phyloP scores from a whole-genome alignment of 1,140 invertebrate genomes.

The Heterodera carotae region DNA sequence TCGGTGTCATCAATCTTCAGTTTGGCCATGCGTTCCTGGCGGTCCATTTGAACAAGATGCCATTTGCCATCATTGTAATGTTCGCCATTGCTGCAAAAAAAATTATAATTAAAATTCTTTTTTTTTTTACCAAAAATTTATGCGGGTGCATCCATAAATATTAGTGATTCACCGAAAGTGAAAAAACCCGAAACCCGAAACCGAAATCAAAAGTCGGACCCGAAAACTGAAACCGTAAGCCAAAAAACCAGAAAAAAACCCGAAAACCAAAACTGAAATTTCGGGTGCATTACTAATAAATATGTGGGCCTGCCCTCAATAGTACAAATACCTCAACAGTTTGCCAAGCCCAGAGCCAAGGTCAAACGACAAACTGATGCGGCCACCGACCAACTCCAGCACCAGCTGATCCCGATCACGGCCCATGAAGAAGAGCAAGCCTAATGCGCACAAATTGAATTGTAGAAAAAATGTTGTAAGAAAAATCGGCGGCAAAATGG shows the following conservation, averaged over 20 bases:
- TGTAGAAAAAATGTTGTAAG: too few relatives aligned
- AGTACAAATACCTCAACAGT: slow-evolving; percentile 5
- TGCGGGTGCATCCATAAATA: too few relatives aligned
- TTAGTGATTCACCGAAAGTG: too few relatives aligned
- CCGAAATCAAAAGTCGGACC: too few relatives aligned
- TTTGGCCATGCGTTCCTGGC: slow-evolving; percentile 53
- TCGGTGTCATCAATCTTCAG: slow-evolving; percentile 54
- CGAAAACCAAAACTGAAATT: too few relatives aligned
- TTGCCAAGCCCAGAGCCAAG: slow-evolving; percentile 59
- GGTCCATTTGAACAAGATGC: slow-evolving; percentile 54
- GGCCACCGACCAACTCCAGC: slow-evolving; percentile 79
- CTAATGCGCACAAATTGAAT: too few relatives aligned
- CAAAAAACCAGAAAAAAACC: too few relatives aligned
- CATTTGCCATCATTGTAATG: slow-evolving; percentile 63
- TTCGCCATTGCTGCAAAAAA: slow-evolving; percentile 33
- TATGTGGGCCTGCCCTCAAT: too few relatives aligned
- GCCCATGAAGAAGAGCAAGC: slow-evolving; percentile 80
- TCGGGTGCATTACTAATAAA: too few relatives aligned
- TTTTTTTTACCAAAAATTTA: not conserved
- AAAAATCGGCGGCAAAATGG: too few relatives aligned
- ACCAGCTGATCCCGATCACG: slow-evolving; percentile 78
- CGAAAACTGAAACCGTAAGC: too few relatives aligned
- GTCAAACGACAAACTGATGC: slow-evolving; percentile 72
- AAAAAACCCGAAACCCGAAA: too few relatives aligned
- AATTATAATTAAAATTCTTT: not conserved